Evolutionary conservation across 2,797 vertebrate genomes (phyloP).

Genomic region (Coccyzus lansbergi): DNA sequence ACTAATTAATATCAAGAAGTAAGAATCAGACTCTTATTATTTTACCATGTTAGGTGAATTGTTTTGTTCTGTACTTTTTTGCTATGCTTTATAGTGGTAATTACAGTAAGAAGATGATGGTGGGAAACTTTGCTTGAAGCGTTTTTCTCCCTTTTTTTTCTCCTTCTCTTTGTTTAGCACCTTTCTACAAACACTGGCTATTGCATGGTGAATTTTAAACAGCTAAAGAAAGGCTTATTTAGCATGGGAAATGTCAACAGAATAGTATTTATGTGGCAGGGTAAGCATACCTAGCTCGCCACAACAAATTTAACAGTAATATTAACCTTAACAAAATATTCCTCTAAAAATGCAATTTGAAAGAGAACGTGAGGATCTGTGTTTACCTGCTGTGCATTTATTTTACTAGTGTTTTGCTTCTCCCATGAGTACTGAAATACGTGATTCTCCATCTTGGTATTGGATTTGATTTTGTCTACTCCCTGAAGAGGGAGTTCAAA

Average conservation of each 20-base stretch:
- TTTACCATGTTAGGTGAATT: not conserved
- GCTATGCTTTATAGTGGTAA: not conserved
- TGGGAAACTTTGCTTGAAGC: slow-evolving; percentile 9
- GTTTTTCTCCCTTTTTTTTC: slow-evolving; percentile 6
- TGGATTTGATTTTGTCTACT: slow-evolving; percentile 31
- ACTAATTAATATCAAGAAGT: not conserved
- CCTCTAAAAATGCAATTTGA: slow-evolving; percentile 36
- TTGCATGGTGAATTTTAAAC: slow-evolving; percentile 13
- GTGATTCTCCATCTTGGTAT: slow-evolving; percentile 31
- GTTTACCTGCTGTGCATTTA: not conserved
- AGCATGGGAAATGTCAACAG: not conserved
- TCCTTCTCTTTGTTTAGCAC: not conserved
- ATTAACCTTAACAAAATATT: slow-evolving; percentile 42
- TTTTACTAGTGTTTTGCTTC: slow-evolving; percentile 30
- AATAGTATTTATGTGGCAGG: not conserved
- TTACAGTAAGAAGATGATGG: not conserved
- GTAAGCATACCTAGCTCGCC: not conserved
- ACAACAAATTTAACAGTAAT: not conserved
- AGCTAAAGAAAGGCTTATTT: not conserved
- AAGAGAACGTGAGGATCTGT: not conserved
- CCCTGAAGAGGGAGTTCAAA: slow-evolving; percentile 18
- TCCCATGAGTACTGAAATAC: slow-evolving; percentile 30
- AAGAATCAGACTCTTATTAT: not conserved
- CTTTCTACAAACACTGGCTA: not conserved
- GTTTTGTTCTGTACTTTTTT: not conserved